Conservation (phyloP, 2,888 invertebrate genomes). For the Neoascia interrupta region DNA sequence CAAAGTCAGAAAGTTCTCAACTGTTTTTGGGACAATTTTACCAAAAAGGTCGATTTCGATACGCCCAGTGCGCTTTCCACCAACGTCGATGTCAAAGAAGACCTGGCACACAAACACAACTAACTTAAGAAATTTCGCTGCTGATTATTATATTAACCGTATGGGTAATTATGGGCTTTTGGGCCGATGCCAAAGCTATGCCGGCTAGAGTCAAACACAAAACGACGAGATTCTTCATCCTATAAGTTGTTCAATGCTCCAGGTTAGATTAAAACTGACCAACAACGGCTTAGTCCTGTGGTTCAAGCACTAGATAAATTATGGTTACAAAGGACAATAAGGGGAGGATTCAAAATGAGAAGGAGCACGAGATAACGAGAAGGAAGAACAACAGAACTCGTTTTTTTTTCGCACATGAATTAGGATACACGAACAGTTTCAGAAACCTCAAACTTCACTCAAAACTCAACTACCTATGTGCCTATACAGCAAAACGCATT, state of each 20-base stretch:
- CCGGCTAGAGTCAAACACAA: conserved; percentile 75
- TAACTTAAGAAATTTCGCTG: no score
- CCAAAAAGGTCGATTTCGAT: conserved; percentile 95
- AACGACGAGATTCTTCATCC: no score
- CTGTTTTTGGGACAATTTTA: conserved; percentile 95
- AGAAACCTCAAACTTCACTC: no score
- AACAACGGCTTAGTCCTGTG: conserved; percentile 30
- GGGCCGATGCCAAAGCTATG: conserved; percentile 77
- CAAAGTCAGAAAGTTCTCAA: conserved; percentile 89
- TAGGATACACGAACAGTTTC: no score
- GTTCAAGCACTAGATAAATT: conserved; percentile 23
- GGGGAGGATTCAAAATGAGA: no score
- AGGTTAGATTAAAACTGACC: conserved; percentile 53
- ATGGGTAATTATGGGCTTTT: conserved; percentile 95
- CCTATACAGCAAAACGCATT: no score
- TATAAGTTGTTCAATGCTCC: conserved; percentile 49
- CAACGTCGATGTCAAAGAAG: conserved; percentile 91
- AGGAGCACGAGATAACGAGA: conserved; percentile 41
- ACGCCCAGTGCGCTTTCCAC: conserved; percentile 84
- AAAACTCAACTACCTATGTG: no score
- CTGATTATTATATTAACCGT: no score
- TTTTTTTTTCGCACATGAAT: conserved; percentile 31
- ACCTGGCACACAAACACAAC: no score
- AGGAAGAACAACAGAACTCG: conserved; percentile 28
- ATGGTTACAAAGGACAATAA: conserved; percentile 37